Base-by-base conservation (phyloP, 2,888 invertebrate species). In the Timema cristinae region DNA sequence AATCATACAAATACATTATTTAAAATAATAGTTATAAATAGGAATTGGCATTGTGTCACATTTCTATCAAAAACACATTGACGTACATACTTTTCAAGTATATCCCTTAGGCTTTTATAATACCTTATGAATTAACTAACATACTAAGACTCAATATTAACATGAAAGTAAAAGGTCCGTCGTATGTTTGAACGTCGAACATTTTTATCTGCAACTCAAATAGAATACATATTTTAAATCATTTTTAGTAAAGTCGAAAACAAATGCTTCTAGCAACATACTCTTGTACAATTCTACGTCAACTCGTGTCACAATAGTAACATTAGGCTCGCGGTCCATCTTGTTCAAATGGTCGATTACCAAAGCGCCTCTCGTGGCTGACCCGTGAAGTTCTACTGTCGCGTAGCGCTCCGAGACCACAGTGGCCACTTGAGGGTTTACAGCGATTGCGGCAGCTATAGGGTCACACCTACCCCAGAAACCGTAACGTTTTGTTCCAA, bases 331-430 rank as follows among this genome's bases (percentile, higher is more conserved):
- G 15, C 68, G 59, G 2, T 71, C 72, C 8, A 77, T 73, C 61
- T 74, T 71, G 1, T 75, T 63, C 32, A 73, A 56, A 66, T 78
- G 75, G 73, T 83, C 83, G 6, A 81, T 79, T 0, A 83, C 79
- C 79, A 83, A 79, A 77, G 81, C 80, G 6, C 83, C 83, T 16
- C 82, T 75, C 0, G 83, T 81, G 68, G 78, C 76, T 15, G 72
- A 75, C n/a, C 83, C 82, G 47, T 78, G 74, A 15, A 81, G 76
- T 73, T 83, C 83, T 6, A 83, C 82, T 1, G 79, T 80, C 50
- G 76, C 77, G 71, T 76, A 75, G 52, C 70, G 74, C 6, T n/a
- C 16, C 11, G 68, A 51, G 6, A 56, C 47, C 15, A 66, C 50
- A 6, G 63, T 59, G 7, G 75, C 73, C 7, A 75, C 68, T 1